Evolutionary conservation across 1,140 invertebrate species (phyloP), one percentile per base, ranked within the genome.

Genomic region (Aporrectodea caliginosa): DNA sequence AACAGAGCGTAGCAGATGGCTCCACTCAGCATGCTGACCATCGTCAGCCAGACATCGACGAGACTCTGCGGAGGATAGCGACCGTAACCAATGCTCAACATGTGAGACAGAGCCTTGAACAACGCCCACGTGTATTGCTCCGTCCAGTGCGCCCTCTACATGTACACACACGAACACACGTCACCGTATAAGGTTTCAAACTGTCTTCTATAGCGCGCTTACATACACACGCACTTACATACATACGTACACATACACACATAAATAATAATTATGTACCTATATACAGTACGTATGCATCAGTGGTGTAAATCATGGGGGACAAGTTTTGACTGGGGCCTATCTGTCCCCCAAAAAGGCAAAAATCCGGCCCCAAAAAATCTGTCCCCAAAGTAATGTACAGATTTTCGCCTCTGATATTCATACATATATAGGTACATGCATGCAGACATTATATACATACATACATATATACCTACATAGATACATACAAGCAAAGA

Each of bases 31-130:
- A 99, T 98, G 81, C 95, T 98, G 73, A 98, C 90, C 93, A 99
- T 97, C 14, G 97, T 98, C 16, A 99, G 91, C 97, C 97, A 98
- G 93, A 98, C 97, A 89, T 99, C 97, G 29, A 96, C 98, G 83
- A 98, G 91, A 78, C 94, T 97, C 89, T 98, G 96, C 32, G 97
- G 97, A 79, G 97, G 97, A 90, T 98, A 98, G 83, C 93, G 83
- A 6, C 87, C 88, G 79, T 89, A 89, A 72, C 97, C 97, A 87
- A 98, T 99, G 90, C 96, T 98, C 81, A 99, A 91, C 96, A 98
- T 98, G 88, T 99, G 97, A 30, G 96, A 98, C 94, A 99, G 96
- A 31, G 97, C 97, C 90, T 99, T 98, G 89, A 99, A 98, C 81
- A 99, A 90, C 43, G 97, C 95, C 96, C 96, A 98, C 77, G 96